These are phyloP conservation scores for Tiliqua scincoides DNA, from an alignment of 2,113 vertebrate species.

Conservation along the genomic window DNA sequence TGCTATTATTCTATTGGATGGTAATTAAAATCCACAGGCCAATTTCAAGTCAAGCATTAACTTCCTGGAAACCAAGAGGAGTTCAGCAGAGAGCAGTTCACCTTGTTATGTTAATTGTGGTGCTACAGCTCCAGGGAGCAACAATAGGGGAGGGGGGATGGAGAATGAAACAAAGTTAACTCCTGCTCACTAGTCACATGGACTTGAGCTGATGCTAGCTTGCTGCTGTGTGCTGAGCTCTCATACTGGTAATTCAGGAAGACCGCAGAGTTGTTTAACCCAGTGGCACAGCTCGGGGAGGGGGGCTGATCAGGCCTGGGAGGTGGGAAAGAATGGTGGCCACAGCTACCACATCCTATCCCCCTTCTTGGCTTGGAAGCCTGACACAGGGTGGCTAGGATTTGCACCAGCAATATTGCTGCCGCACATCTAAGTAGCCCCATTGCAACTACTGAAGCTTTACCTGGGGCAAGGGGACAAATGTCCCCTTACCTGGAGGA, in stretches of 20 bases:
- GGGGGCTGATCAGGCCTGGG: too few species aligned
- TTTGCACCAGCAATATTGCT: too few species aligned
- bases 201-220: fast-evolving
- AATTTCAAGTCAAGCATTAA: constrained; percentile 28
- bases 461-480: too few species aligned
- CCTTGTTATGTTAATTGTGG: constrained; percentile 9
- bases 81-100: constrained; percentile 33
- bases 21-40: constrained; percentile 67
- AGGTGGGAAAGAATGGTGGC: too few species aligned
- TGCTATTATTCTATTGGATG: constrained; percentile 56
- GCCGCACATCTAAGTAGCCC: too few species aligned
- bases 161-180: neutral
- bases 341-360: too few species aligned
- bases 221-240: constrained; percentile 4
- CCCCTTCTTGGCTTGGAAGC: too few species aligned
- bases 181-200: constrained; percentile 2
- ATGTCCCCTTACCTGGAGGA: too few species aligned
- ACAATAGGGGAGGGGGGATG: neutral
- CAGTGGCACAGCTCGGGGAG: too few species aligned
- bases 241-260: neutral
- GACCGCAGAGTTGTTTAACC: neutral
- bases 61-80: constrained; percentile 28
- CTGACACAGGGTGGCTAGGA: too few species aligned
- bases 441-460: too few species aligned
- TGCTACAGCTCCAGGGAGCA: constrained; percentile 22